A percentile compares a stretch with the other conserved stretches of the same genome.
These are phyloP conservation scores for Drosophila watanabei DNA, from an alignment of 1,140 invertebrate species.

Conservation along the genomic window DNA sequence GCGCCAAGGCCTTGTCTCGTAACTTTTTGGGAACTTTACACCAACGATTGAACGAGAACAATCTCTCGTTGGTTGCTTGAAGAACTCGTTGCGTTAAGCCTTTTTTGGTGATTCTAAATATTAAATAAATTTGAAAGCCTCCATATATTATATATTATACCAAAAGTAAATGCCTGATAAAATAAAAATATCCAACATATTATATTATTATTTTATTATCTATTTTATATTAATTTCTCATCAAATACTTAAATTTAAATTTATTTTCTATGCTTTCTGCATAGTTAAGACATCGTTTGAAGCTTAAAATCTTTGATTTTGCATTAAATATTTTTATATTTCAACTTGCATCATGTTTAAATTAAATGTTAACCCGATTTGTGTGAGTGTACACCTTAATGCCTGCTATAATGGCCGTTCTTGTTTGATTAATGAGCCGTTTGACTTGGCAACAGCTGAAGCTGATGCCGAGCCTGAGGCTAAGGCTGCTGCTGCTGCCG, in stretches of 20 bases:
- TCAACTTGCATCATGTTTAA: background rate
- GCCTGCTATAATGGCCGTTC: slow-evolving; percentile 53
- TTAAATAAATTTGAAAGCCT: too few relatives aligned
- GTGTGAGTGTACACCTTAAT: slow-evolving; percentile 42
- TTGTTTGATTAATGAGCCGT: slow-evolving; percentile 76
- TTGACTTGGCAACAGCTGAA: slow-evolving; percentile 52
- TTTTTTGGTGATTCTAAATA: too few relatives aligned
- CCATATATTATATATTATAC: too few relatives aligned
- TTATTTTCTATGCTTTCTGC: background rate
- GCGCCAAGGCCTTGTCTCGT: too few relatives aligned
- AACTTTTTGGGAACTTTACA: too few relatives aligned
- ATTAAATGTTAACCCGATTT: slow-evolving; percentile 3
- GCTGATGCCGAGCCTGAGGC: background rate
- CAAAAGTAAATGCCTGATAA: too few relatives aligned
- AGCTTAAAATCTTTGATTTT: background rate
- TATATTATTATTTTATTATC: background rate
- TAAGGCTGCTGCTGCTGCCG: background rate
- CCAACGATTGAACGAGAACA: too few relatives aligned
- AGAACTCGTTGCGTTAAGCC: too few relatives aligned
- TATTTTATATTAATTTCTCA: background rate
- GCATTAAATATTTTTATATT: background rate
- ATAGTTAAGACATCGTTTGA: background rate
- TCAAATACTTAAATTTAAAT: background rate
- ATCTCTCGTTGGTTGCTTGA: too few relatives aligned
- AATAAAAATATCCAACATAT: background rate